A percentile compares a stretch with the other conserved stretches of the same genome.
Evolutionary conservation across 2,888 invertebrate species (phyloP).

Genomic region (Luperina testacea): DNA sequence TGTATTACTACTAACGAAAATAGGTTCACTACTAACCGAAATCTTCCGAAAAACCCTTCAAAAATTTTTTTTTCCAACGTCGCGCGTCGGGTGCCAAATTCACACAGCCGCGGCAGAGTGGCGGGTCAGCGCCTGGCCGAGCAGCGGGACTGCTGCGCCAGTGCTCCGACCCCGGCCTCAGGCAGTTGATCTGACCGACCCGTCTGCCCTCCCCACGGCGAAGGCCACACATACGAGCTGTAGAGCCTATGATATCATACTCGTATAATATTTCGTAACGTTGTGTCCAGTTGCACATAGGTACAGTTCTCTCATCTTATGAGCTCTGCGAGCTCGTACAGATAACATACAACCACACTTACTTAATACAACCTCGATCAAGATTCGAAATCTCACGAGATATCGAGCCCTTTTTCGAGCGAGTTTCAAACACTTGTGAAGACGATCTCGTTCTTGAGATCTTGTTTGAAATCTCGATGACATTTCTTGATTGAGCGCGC

Average conservation of each 20-base stretch:
- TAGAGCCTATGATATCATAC: not conserved
- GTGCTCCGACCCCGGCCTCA: not conserved
- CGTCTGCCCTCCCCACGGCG: not conserved
- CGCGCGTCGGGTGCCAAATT: too few species aligned
- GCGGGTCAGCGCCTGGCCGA: too few species aligned
- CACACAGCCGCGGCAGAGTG: not conserved
- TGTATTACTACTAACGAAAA: too few species aligned
- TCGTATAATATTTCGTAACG: not conserved
- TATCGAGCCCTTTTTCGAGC: not conserved
- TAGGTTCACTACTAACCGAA: too few species aligned
- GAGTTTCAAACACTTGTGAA: not conserved
- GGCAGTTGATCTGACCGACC: not conserved
- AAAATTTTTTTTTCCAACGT: too few species aligned
- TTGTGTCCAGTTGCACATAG: not conserved
- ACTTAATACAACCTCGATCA: not conserved
- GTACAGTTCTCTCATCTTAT: not conserved
- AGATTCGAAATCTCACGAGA: not conserved
- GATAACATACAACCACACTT: not conserved
- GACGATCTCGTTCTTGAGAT: not conserved
- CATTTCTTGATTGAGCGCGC: not conserved
- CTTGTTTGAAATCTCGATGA: not conserved
- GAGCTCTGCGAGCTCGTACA: not conserved
- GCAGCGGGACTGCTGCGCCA: too few species aligned
- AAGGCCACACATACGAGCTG: not conserved
- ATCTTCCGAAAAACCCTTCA: too few species aligned